A percentile compares a stretch with the other conserved stretches of the same genome.
Conservation (phyloP, 2,113 vertebrate genomes). For the Gobiocypris rarus region DNA sequence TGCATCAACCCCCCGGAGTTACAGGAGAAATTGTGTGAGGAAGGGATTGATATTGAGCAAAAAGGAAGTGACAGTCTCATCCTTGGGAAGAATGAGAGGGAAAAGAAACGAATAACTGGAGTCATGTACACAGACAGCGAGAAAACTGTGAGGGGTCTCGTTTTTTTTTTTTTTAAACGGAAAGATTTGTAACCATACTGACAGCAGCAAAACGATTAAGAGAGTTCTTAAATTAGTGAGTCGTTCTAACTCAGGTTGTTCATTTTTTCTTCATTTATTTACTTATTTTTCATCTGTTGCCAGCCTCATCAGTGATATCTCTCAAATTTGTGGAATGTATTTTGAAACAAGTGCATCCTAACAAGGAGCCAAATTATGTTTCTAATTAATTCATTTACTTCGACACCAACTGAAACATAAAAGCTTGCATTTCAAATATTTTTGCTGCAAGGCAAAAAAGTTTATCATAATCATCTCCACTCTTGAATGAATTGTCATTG, state of each 20-base stretch:
- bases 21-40: conserved; percentile 69
- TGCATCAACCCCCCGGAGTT: conserved; percentile 69
- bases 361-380: not conserved
- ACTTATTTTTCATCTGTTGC: not conserved
- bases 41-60: conserved; percentile 74
- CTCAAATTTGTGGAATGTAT: conserved; percentile 12
- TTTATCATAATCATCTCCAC: conserved; percentile 38
- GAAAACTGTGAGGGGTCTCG: conserved; percentile 12
- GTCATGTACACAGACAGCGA: conserved; percentile 27
- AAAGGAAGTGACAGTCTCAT: conserved; percentile 78
- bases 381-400: conserved; percentile 48
- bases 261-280: not conserved
- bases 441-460: conserved; percentile 34
- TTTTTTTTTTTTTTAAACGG: not conserved
- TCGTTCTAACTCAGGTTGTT: not conserved
- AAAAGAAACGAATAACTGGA: conserved; percentile 42
- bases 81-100: conserved; percentile 71
- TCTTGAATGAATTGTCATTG: conserved; percentile 33
- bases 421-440: conserved; percentile 43
- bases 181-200: not conserved
- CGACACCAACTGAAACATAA: conserved; percentile 25
- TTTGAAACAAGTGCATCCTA: conserved; percentile 26
- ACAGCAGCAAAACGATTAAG: conserved; percentile 18
- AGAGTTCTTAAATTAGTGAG: not conserved
- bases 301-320: not conserved